Evolutionary conservation across 2,113 vertebrate genomes (phyloP).

Genomic region (Brachirus orientalis): DNA sequence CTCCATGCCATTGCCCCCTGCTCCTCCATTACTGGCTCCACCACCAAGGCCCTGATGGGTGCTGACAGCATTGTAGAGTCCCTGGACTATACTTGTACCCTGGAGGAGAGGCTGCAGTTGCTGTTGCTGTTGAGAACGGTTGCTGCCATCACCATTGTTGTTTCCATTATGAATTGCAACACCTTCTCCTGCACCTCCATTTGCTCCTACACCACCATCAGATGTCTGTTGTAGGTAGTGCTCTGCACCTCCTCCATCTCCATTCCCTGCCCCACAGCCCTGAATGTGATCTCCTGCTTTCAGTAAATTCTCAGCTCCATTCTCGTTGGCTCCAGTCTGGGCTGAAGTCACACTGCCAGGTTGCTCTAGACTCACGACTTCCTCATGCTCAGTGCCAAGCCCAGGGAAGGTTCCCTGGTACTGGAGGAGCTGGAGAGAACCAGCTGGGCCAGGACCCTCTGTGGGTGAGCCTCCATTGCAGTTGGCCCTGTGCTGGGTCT

Average conservation of each 20-base stretch:
- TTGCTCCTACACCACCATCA: constrained; percentile 61
- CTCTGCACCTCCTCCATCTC: constrained; percentile 85
- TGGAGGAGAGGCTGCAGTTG: constrained; percentile 91
- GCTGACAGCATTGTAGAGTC: constrained; percentile 89
- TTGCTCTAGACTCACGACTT: constrained; percentile 81
- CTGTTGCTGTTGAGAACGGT: constrained; percentile 74
- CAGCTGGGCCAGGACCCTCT: constrained; percentile 85
- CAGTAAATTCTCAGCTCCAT: constrained; percentile 88
- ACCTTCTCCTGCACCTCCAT: constrained; percentile 59
- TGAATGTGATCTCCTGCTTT: constrained; percentile 92
- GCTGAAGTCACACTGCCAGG: constrained; percentile 65
- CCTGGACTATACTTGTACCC: constrained; percentile 89
- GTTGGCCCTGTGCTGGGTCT: constrained; percentile 86
- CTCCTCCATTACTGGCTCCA: constrained; percentile 70
- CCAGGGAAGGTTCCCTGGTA: constrained; percentile 93
- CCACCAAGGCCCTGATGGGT: constrained; percentile 85
- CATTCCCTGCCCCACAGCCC: constrained; percentile 82
- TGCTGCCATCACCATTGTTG: constrained; percentile 74
- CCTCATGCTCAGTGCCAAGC: constrained; percentile 86
- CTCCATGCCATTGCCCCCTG: constrained; percentile 90
- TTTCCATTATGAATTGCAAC: constrained; percentile 82
- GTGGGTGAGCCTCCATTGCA: constrained; percentile 89
- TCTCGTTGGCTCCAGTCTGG: constrained; percentile 74
- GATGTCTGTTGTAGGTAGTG: constrained; percentile 89
- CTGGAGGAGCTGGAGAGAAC: constrained; percentile 95